Conservation (phyloP, 1,140 invertebrate genomes). For the Hylaeus anthracinus region DNA sequence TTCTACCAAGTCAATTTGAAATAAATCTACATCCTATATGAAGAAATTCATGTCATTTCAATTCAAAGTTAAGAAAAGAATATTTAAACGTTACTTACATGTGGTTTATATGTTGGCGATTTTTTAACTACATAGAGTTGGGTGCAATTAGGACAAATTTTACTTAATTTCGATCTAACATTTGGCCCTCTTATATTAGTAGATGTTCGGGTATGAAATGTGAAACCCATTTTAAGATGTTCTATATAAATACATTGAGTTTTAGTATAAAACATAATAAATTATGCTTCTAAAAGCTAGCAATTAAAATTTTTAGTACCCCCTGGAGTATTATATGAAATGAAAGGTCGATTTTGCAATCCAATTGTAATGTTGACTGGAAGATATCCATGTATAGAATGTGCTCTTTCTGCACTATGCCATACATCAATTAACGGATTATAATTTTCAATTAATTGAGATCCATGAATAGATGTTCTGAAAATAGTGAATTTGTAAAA, state of each 20-base stretch:
- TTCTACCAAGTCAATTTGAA: constrained; percentile 76
- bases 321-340: constrained; percentile 75
- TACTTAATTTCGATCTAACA: constrained; percentile 66
- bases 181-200: constrained; percentile 72
- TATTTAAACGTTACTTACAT: constrained; percentile 62
- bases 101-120: constrained; percentile 56
- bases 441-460: constrained; percentile 82
- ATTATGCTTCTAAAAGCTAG: background rate
- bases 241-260: constrained; percentile 55
- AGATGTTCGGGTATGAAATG: constrained; percentile 71
- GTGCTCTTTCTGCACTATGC: constrained; percentile 82
- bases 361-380: constrained; percentile 81
- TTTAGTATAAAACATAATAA: constrained; percentile 1
- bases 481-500: constrained; percentile 41
- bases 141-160: constrained; percentile 70
- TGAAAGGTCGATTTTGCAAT: constrained; percentile 72
- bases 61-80: background rate
- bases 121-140: constrained; percentile 71
- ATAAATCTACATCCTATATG: constrained; percentile 59
- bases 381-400: constrained; percentile 83
- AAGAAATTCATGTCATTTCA: constrained; percentile 32
- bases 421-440: constrained; percentile 83
- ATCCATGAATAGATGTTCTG: constrained; percentile 83
- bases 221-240: constrained; percentile 73
- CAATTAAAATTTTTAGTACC: constrained; percentile 58